Evolutionary conservation across 2,888 invertebrate genomes (phyloP).

Genomic region (Leucozona laternaria): DNA sequence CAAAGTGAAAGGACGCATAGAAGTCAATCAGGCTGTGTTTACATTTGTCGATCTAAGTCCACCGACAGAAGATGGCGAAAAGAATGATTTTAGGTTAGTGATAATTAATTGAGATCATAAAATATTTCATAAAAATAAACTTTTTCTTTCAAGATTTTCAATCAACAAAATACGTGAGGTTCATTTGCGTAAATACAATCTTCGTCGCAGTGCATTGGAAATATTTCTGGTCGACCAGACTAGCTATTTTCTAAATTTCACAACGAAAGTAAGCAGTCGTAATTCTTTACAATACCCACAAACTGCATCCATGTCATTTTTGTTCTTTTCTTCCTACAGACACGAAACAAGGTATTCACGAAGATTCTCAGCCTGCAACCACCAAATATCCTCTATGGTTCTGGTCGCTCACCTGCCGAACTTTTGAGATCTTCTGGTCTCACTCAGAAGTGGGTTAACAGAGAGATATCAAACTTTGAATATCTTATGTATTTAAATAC

Average conservation of each 20-base stretch:
- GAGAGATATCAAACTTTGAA: slow-evolving; percentile 90
- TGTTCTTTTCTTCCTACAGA: slow-evolving; percentile 83
- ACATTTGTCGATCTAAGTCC: slow-evolving; percentile 86
- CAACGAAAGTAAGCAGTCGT: slow-evolving; percentile 84
- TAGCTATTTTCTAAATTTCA: slow-evolving; percentile 87
- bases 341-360: slow-evolving; percentile 86
- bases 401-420: slow-evolving; percentile 86
- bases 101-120: background rate
- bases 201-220: slow-evolving; percentile 87
- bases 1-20: slow-evolving; percentile 86
- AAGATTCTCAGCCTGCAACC: slow-evolving; percentile 86
- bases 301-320: background rate
- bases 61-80: slow-evolving; percentile 84
- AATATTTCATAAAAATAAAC: no score
- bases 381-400: slow-evolving; percentile 86
- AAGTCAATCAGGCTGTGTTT: slow-evolving; percentile 86
- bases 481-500: slow-evolving; percentile 91
- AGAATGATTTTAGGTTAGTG: slow-evolving; percentile 84
- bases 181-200: slow-evolving; percentile 87
- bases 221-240: slow-evolving; percentile 87
- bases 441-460: slow-evolving; percentile 87
- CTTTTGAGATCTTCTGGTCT: slow-evolving; percentile 86
- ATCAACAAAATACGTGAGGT: slow-evolving; percentile 86
- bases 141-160: slow-evolving; percentile 82
- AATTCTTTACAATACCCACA: background rate